These are phyloP conservation scores for Carollia perspicillata DNA, from an alignment of 2,113 vertebrate genomes.

Conservation along the genomic window DNA sequence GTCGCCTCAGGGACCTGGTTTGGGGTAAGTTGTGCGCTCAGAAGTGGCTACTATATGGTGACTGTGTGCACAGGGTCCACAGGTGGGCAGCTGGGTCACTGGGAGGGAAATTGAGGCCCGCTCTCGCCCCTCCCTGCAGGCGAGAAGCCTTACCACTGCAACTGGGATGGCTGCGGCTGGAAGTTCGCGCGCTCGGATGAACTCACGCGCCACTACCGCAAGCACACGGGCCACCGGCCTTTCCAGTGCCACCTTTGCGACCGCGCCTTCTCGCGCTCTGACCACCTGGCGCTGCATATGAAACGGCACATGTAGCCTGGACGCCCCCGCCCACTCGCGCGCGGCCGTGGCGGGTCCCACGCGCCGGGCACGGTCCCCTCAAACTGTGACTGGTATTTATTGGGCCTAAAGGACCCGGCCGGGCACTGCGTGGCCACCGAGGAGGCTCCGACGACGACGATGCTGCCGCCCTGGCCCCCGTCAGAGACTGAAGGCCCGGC, in stretches of 20 bases:
- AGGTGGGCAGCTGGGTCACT: constrained; percentile 10
- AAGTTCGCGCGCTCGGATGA: constrained; percentile 96
- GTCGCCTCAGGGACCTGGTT: not conserved
- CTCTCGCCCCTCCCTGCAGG: constrained; percentile 78
- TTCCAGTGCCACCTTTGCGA: constrained; percentile 98
- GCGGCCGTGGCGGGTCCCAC: constrained; percentile 92
- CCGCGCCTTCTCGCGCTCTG: constrained; percentile 93
- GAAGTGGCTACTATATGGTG: too few species aligned
- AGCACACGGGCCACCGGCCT: constrained; percentile 95
- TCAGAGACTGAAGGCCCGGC: constrained; percentile 83
- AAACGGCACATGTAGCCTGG: constrained; percentile 91
- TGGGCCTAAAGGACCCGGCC: constrained; percentile 72
- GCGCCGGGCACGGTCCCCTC: constrained; percentile 67
- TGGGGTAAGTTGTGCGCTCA: not conserved
- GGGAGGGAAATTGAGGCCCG: not conserved
- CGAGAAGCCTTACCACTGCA: constrained; percentile 98
- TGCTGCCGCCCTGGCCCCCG: constrained; percentile 68
- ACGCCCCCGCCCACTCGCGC: not conserved
- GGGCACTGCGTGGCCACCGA: constrained; percentile 69
- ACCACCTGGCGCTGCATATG: constrained; percentile 97
- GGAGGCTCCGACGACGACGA: constrained; percentile 38
- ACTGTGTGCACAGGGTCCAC: not conserved
- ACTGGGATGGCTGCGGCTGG: constrained; percentile 97
- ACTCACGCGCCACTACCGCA: constrained; percentile 95
- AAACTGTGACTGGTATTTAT: constrained; percentile 79